Conservation (phyloP, 2,113 vertebrate genomes). For the Hippotragus niger region DNA sequence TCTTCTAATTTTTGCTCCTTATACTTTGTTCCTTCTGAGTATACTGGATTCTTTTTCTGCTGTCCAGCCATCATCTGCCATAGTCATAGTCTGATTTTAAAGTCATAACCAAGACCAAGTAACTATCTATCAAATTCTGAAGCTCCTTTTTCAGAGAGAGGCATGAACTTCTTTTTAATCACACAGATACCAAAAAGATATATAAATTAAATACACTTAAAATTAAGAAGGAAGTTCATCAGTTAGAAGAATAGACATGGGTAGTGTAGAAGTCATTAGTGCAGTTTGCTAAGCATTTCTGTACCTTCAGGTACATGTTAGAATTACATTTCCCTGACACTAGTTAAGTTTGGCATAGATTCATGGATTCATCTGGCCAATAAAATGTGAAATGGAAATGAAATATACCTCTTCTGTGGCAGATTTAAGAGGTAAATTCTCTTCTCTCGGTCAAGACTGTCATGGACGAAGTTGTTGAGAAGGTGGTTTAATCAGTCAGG, state of each 20-base stretch:
- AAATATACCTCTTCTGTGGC: neutral
- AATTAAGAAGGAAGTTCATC: conserved; percentile 1
- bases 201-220: neutral
- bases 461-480: neutral
- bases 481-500: conserved; percentile 4
- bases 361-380: neutral
- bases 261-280: neutral
- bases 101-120: neutral
- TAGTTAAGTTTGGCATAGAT: neutral
- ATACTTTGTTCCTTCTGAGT: neutral
- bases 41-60: neutral
- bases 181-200: neutral
- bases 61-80: neutral
- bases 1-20: neutral
- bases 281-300: neutral
- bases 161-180: neutral
- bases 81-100: neutral
- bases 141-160: neutral
- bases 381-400: conserved; percentile 4
- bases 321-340: neutral
- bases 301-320: neutral
- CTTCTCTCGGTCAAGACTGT: neutral
- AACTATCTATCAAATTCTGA: neutral
- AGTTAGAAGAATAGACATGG: neutral
- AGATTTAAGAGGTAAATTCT: neutral